Evolutionary conservation across 2,797 vertebrate species (phyloP), one percentile per base, ranked within the genome.

Genomic region (Periophthalmus magnuspinnatus): DNA sequence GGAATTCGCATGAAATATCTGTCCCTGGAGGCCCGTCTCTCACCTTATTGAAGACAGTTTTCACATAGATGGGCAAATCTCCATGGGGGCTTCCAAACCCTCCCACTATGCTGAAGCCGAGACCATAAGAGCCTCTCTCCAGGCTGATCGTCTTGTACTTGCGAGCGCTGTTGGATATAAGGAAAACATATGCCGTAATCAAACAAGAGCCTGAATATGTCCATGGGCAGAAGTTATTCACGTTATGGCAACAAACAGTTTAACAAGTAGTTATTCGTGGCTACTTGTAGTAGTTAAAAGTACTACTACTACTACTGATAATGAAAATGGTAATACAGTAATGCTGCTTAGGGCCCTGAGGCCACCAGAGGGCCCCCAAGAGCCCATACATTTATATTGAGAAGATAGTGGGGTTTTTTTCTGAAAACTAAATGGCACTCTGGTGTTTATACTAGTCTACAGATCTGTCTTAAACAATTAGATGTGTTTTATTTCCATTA

Each of bases 21-120:
- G 52, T 14, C 41, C 17, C 11, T 13, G 14, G 24, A 28, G 28
- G 19, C 41, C 0, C 6, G 14, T 24, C 14, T 55, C 82, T 86
- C 82, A 98, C 97, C 95, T 99, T 97, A 70, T 90, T 91, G 89
- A 99, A 98, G 68, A 98, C 93, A 0, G 95, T 97, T 90, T 98
- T 98, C 73, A 98, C 93, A 76, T 99, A 98, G 87, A 99, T 97
- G 5, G 97, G 97, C 72, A 98, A 88, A 77, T 99, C 96, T 82
- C 97, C 97, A 0, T 98, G 96, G 71, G 95, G 96, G 83, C 97
- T 98, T 83, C 95, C 95, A 21, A 94, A 95, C 3, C 97, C 97
- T 6, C 97, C 97, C 16, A 98, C 95, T 75, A 98, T 96, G 79
- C 96, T 97, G 89, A 98, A 97, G 69, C 96, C 97, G 67, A 98